A percentile compares a stretch with the other conserved stretches of the same genome.
Evolutionary conservation across 1,140 invertebrate genomes (phyloP).

Genomic region (Atopsyche davidsoni): DNA sequence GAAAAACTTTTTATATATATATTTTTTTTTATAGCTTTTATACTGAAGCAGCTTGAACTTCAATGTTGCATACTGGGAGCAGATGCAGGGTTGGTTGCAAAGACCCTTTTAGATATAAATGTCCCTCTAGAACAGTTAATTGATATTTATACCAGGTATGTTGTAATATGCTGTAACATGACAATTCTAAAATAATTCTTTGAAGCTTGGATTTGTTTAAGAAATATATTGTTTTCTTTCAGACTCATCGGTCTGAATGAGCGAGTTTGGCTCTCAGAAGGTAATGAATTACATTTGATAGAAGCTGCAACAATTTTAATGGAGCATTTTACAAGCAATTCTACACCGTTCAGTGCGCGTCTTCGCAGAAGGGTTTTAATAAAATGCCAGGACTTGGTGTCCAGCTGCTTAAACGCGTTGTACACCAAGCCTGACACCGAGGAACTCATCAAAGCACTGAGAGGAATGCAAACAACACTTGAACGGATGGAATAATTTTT

Average conservation of each 20-base stretch:
- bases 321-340: slow-evolving; percentile 52
- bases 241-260: slow-evolving; percentile 69
- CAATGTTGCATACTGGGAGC: slow-evolving; percentile 63
- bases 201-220: slow-evolving; percentile 11
- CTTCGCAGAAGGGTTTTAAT: slow-evolving; percentile 55
- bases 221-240: slow-evolving; percentile 18
- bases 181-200: slow-evolving; percentile 8
- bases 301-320: slow-evolving; percentile 62
- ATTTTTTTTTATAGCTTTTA: slow-evolving; percentile 53
- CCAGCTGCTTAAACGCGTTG: slow-evolving; percentile 57
- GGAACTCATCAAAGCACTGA: slow-evolving; percentile 34
- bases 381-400: slow-evolving; percentile 61
- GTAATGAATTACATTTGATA: slow-evolving; percentile 71
- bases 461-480: slow-evolving; percentile 38
- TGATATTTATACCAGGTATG: slow-evolving; percentile 64
- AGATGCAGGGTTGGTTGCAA: slow-evolving; percentile 62
- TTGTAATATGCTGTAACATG: slow-evolving; percentile 7
- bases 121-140: slow-evolving; percentile 65
- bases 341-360: slow-evolving; percentile 44
- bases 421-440: slow-evolving; percentile 62
- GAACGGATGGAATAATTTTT: slow-evolving; percentile 34
- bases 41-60: slow-evolving; percentile 69
- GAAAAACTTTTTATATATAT: background rate
- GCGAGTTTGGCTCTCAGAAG: slow-evolving; percentile 67
- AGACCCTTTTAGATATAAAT: slow-evolving; percentile 60